phyloP scores from a whole-genome alignment of 1,140 invertebrate species.

The Danaus plexippus region DNA sequence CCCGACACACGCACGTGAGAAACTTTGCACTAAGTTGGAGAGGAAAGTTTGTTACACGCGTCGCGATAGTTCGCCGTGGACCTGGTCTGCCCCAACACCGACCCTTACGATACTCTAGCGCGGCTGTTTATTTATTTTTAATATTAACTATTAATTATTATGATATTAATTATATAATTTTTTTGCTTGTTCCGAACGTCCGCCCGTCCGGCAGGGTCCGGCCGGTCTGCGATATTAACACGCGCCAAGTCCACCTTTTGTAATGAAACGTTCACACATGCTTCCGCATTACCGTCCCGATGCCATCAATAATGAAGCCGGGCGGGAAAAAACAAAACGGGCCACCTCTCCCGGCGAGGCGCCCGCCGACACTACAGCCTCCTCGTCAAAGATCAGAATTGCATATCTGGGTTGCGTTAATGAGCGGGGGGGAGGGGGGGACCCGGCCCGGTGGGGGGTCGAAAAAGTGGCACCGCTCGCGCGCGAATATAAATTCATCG shows the following conservation, averaged over 20 bases:
- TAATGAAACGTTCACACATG: constrained; percentile 71
- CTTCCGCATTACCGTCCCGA: constrained; percentile 69
- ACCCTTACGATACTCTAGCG: too few species aligned
- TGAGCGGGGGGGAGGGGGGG: constrained; percentile 61
- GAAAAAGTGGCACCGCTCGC: constrained; percentile 70
- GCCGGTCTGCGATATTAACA: constrained; percentile 68
- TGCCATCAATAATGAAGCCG: constrained; percentile 71
- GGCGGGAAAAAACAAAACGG: constrained; percentile 70
- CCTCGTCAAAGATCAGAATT: constrained; percentile 74
- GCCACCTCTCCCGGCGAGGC: constrained; percentile 67
- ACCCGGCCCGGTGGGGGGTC: constrained; percentile 47
- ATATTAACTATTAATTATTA: constrained; percentile 19
- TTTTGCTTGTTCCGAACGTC: constrained; percentile 52
- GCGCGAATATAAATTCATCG: constrained; percentile 74
- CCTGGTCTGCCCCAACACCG: constrained; percentile 17
- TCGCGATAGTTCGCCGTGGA: constrained; percentile 40
- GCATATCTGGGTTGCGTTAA: constrained; percentile 73
- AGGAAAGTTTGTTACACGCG: constrained; percentile 23
- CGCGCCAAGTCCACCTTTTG: constrained; percentile 68
- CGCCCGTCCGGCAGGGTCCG: constrained; percentile 64
- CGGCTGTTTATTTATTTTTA: constrained; percentile 13
- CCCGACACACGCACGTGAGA: constrained; percentile 59
- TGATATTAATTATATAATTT: constrained; percentile 25
- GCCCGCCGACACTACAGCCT: constrained; percentile 70
- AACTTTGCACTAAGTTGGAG: constrained; percentile 25